phyloP scores from a whole-genome alignment of 2,113 vertebrate species.

The Raja brachyura region DNA sequence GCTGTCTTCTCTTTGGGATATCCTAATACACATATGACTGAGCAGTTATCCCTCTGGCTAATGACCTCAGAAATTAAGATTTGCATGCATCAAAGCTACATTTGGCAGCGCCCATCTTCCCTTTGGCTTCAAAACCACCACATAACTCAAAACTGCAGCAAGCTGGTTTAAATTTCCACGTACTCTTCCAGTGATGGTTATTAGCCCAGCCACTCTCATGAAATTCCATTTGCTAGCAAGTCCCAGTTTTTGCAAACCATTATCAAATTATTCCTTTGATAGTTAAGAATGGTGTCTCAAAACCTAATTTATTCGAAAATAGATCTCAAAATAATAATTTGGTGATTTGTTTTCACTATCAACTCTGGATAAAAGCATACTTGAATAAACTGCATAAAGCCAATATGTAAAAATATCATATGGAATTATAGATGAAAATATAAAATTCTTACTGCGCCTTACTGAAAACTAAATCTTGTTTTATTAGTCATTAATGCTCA shows the following conservation, averaged over 20 bases:
- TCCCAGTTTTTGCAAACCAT: not conserved
- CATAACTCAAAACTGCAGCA: not conserved
- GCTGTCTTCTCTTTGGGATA: slow-evolving; percentile 21
- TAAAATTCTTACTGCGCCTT: not conserved
- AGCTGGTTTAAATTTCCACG: not conserved
- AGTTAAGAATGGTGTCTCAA: not conserved
- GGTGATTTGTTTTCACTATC: not conserved
- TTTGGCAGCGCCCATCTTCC: not conserved
- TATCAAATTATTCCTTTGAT: not conserved
- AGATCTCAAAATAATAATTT: not conserved
- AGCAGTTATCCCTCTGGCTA: slow-evolving; percentile 30
- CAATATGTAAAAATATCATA: slow-evolving; percentile 2
- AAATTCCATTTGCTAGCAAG: not conserved
- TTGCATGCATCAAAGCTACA: not conserved
- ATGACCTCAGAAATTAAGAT: slow-evolving; percentile 35
- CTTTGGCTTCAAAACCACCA: not conserved
- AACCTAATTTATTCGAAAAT: not conserved
- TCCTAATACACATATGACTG: not conserved
- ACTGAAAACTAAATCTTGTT: not conserved
- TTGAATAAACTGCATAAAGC: too few species aligned
- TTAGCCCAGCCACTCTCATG: not conserved
- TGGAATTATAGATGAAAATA: not conserved
- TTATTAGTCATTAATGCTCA: not conserved
- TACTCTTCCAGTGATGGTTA: not conserved
- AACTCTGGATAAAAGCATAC: not conserved